Evolutionary conservation across 2,113 vertebrate species (phyloP).

Genomic region (Seriola rivoliana): DNA sequence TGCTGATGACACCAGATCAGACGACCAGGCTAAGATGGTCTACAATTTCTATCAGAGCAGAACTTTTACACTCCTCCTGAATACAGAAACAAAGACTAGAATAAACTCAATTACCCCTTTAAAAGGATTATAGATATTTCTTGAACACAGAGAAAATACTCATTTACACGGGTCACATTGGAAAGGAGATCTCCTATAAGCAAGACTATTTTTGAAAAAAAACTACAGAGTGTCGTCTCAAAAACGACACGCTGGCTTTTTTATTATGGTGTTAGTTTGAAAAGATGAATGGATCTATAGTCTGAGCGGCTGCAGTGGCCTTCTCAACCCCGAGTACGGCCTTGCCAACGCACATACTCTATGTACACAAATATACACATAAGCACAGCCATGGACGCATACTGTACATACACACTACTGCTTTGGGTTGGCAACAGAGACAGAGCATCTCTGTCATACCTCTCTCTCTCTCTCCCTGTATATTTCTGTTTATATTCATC

Average conservation of each 20-base stretch:
- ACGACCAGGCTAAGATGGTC: not conserved
- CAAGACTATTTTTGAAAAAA: not conserved
- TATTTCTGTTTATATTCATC: constrained; percentile 73
- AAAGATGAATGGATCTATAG: constrained; percentile 20
- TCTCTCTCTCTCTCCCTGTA: constrained; percentile 27
- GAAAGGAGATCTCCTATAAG: not conserved
- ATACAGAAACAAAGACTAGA: not conserved
- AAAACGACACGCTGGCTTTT: not conserved
- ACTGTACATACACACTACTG: constrained; percentile 33
- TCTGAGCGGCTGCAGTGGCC: not conserved
- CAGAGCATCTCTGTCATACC: constrained; percentile 67
- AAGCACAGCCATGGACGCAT: constrained; percentile 14
- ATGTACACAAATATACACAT: constrained; percentile 29
- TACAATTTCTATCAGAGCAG: not conserved
- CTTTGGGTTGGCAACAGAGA: constrained; percentile 55
- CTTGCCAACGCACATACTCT: constrained; percentile 14
- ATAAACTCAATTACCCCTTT: not conserved
- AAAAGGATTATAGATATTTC: not conserved
- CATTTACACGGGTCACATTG: not conserved
- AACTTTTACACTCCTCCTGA: not conserved
- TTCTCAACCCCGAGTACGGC: not conserved
- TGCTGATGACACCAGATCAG: not conserved
- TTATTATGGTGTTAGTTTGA: not conserved
- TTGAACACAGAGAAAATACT: not conserved
- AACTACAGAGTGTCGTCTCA: not conserved